Evolutionary conservation across 2,113 vertebrate species (phyloP).

Genomic region (Prochilodus magdalenae): DNA sequence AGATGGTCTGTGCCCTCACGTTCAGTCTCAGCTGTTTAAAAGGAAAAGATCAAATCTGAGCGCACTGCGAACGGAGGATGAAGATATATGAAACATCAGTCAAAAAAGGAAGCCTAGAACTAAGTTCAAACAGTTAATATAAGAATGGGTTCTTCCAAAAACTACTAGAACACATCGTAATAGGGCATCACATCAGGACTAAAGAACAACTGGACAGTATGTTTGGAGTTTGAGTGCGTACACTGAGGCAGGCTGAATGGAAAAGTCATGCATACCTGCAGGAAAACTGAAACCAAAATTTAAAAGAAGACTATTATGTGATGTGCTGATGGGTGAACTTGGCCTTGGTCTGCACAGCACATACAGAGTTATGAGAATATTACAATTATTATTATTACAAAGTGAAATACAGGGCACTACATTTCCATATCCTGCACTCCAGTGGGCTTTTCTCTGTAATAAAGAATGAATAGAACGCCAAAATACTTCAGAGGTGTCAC

Average conservation of each 20-base stretch:
- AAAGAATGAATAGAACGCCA: conserved; percentile 7
- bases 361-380: conserved; percentile 6
- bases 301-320: too few species aligned
- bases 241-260: background rate
- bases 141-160: background rate
- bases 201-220: conserved; percentile 48
- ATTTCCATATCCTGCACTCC: conserved; percentile 16
- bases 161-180: conserved; percentile 2
- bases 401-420: too few species aligned
- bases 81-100: background rate
- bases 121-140: too few species aligned
- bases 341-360: background rate
- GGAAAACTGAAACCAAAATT: too few species aligned
- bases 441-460: background rate
- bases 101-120: background rate
- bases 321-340: background rate
- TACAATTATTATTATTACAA: too few species aligned
- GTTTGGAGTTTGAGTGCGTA: background rate
- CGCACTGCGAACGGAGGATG: too few species aligned
- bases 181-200: conserved; percentile 18
- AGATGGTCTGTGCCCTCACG: conserved; percentile 86
- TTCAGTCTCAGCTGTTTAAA: conserved; percentile 88
- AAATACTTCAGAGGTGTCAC: background rate
- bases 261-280: conserved; percentile 19
- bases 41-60: background rate